Base-by-base conservation (phyloP, 2,797 vertebrate species). In the Columba guinea region DNA sequence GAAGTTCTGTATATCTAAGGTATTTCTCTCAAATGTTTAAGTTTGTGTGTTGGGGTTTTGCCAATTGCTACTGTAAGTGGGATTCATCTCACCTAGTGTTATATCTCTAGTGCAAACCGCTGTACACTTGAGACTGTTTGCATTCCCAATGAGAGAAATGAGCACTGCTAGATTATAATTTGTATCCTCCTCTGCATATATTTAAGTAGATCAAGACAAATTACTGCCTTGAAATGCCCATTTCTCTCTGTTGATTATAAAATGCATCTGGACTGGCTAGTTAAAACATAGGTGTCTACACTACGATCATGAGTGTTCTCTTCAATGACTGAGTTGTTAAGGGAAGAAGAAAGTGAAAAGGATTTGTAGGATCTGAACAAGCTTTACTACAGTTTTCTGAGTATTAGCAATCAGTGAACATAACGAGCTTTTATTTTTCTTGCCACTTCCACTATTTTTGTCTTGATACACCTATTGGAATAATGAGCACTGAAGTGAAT, bases 361-460 rank as follows among this genome's bases (percentile, higher is more conserved):
- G 13, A 70, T 88, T 88, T 81, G 17, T 2, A 3, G 14, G 34
- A 67, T 58, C 58, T 88, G 48, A 64, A 14, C 87, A 49, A 70
- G 24, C 7, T 86, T 83, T 93, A 13, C 14, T 60, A 53, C 34
- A 58, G 62, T 90, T 75, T 84, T 83, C 49, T 78, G 65, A 81
- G 35, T 44, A 26, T 84, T 90, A 76, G 4, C 35, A 82, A 41
- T 56, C 74, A 55, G n/a, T 79, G 48, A 86, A 86, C 27, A 67
- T 76, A 93, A 84, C 21, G n/a, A 93, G 17, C 16, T 88, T 88
- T 90, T 88, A 64, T 88, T 90, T 96, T 93, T 46, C 51, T 59
- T 91, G 8, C 28, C 41, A 69, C 46, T 84, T 88, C 77, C 3
- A 0, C 39, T 78, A n/a, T 65, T 86, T 48, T 65, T 93, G 24